These are phyloP conservation scores for Ormyrus nitidulus DNA, from an alignment of 2,888 invertebrate genomes.

Conservation along the genomic window DNA sequence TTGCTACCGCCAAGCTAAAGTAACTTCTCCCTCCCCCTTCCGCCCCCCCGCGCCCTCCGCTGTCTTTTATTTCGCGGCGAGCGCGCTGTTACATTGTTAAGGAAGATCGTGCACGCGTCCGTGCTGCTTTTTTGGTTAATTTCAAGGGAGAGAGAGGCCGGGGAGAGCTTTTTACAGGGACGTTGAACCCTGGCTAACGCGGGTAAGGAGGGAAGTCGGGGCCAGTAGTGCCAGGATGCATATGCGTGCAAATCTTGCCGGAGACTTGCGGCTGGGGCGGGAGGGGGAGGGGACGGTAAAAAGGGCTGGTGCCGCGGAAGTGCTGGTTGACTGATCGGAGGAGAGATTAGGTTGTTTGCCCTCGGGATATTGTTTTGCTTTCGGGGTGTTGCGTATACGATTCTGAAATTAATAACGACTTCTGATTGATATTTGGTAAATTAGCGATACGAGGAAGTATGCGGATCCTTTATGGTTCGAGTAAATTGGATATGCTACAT, in stretches of 20 bases:
- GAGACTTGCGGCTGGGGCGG: not conserved
- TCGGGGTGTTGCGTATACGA: no score
- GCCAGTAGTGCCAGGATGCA: not conserved
- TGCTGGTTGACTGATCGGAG: no score
- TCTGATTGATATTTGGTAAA: no score
- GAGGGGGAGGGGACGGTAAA: no score
- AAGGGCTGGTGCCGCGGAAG: no score
- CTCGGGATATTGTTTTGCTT: no score
- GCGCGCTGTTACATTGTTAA: conserved; percentile 46
- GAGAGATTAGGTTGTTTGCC: no score
- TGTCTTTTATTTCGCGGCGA: conserved; percentile 35
- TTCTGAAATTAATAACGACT: no score
- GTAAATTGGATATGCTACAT: no score
- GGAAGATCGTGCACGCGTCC: conserved; percentile 27
- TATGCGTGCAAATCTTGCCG: not conserved
- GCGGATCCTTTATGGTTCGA: no score
- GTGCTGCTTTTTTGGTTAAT: conserved; percentile 26
- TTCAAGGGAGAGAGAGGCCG: not conserved
- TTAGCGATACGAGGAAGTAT: no score
- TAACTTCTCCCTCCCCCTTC: conserved; percentile 64
- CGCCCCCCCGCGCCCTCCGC: conserved; percentile 60
- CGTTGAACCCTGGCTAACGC: conserved; percentile 26
- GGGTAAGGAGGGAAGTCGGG: conserved; percentile 24
- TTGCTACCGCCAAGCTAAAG: conserved; percentile 62
- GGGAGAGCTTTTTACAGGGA: not conserved